Evolutionary conservation across 2,888 invertebrate genomes (phyloP).

Genomic region (Sphaeridia pumilis): DNA sequence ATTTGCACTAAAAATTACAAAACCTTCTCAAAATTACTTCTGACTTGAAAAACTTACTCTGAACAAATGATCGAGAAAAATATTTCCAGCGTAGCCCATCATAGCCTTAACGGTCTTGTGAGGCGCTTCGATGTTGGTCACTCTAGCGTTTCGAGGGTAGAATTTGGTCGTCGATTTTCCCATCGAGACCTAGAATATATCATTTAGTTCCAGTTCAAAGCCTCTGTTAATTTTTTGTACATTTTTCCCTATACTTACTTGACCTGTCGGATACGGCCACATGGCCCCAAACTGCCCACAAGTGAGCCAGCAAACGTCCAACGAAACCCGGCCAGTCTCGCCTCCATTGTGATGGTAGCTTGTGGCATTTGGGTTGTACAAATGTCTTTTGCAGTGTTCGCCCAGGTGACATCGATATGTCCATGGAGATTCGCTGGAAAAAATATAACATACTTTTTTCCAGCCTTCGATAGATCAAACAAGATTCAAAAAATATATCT

Average conservation of each 20-base stretch:
- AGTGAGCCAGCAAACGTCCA: conserved; percentile 42
- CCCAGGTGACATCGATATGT: conserved; percentile 34
- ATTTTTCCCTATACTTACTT: conserved; percentile 23
- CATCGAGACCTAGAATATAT: too few species aligned
- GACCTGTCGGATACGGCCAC: conserved; percentile 55
- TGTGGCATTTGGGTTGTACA: conserved; percentile 8
- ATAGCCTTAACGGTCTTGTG: conserved; percentile 33
- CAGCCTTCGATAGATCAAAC: not conserved
- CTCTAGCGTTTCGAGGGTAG: conserved; percentile 34
- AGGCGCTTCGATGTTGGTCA: conserved; percentile 29
- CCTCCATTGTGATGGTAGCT: too few species aligned
- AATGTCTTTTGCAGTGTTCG: conserved; percentile 23
- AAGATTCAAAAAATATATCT: not conserved
- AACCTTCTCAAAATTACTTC: too few species aligned
- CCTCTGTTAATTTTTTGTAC: too few species aligned
- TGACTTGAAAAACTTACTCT: conserved; percentile 30
- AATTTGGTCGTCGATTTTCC: conserved; percentile 23
- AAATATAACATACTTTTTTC: too few species aligned
- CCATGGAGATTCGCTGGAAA: conserved; percentile 35
- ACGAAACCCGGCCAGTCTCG: too few species aligned
- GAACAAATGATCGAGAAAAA: conserved; percentile 33
- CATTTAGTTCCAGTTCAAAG: too few species aligned
- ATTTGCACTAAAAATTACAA: too few species aligned
- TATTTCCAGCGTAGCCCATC: conserved; percentile 36
- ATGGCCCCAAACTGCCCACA: conserved; percentile 47